These are phyloP conservation scores for Syrrhaptes paradoxus DNA, from an alignment of 2,113 vertebrate genomes.

Conservation along the genomic window DNA sequence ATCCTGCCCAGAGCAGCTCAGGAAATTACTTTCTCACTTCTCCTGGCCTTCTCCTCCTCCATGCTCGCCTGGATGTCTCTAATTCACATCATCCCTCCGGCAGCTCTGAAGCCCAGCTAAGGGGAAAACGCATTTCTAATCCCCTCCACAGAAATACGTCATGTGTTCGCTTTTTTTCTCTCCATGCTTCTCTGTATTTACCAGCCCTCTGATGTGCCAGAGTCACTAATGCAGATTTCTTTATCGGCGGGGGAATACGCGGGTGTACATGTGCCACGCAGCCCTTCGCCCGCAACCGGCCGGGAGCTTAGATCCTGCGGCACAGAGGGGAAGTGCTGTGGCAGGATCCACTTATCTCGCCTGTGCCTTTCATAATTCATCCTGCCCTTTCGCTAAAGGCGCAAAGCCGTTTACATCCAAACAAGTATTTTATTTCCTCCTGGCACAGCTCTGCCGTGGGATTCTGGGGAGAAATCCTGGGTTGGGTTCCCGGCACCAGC, in stretches of 20 bases:
- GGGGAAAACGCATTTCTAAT: not conserved
- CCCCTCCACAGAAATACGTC: not conserved
- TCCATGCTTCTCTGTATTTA: not conserved
- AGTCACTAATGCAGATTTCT: not conserved
- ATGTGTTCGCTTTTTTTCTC: rapidly evolving
- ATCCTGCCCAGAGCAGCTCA: slow-evolving; percentile 20
- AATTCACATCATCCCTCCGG: not conserved
- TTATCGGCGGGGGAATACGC: rapidly evolving
- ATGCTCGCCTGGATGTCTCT: not conserved
- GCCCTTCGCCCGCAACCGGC: not conserved
- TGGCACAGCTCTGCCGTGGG: not conserved
- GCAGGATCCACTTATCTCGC: not conserved
- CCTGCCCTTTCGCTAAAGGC: not conserved
- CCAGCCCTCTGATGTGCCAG: not conserved
- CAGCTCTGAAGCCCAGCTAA: not conserved
- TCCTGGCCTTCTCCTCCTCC: not conserved
- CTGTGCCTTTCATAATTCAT: slow-evolving; percentile 53
- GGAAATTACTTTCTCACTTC: slow-evolving; percentile 4
- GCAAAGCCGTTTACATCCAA: not conserved
- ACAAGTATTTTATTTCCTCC: not conserved
- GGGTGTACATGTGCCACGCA: not conserved
- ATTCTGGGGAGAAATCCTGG: not conserved
- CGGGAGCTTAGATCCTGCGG: not conserved
- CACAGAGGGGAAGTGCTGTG: not conserved
- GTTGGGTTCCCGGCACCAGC: not conserved